These are phyloP conservation scores for Drosophila limbata DNA, from an alignment of 2,888 invertebrate species.

Conservation along the genomic window DNA sequence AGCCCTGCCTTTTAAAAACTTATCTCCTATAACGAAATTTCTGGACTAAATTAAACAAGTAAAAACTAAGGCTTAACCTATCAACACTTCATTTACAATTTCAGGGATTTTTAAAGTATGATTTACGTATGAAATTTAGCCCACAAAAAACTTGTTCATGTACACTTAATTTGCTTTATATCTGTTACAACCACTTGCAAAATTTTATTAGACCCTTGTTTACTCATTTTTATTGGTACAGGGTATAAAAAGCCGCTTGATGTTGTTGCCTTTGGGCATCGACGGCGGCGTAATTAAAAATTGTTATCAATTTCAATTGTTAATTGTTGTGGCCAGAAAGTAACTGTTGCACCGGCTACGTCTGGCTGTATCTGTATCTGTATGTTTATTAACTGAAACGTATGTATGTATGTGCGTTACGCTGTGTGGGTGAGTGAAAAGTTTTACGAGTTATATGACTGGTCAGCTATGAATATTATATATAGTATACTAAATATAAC, in stretches of 20 bases:
- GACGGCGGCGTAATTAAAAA: constrained; percentile 70
- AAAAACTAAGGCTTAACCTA: too few relatives aligned
- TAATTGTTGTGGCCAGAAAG: constrained; percentile 63
- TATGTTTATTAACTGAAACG: constrained; percentile 14
- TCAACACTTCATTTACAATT: too few relatives aligned
- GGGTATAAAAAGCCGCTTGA: constrained; percentile 27
- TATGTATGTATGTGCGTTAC: background rate
- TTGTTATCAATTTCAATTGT: constrained; percentile 72
- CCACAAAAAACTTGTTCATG: background rate
- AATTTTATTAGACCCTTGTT: constrained; percentile 6
- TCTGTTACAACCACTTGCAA: constrained; percentile 5
- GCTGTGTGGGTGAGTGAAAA: constrained; percentile 15
- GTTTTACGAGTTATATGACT: constrained; percentile 33
- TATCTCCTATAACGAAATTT: too few relatives aligned
- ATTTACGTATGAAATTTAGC: too few relatives aligned
- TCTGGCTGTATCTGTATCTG: constrained; percentile 10
- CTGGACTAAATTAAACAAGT: too few relatives aligned
- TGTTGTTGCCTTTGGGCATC: constrained; percentile 19
- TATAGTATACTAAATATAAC: background rate
- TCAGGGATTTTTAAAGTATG: too few relatives aligned
- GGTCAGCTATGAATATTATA: constrained; percentile 33
- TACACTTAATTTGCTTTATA: background rate
- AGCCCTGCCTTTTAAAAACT: background rate
- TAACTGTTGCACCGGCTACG: constrained; percentile 19
- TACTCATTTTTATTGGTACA: constrained; percentile 12